Evolutionary conservation across 2,113 vertebrate species (phyloP).

Genomic region (Jacana jacana): DNA sequence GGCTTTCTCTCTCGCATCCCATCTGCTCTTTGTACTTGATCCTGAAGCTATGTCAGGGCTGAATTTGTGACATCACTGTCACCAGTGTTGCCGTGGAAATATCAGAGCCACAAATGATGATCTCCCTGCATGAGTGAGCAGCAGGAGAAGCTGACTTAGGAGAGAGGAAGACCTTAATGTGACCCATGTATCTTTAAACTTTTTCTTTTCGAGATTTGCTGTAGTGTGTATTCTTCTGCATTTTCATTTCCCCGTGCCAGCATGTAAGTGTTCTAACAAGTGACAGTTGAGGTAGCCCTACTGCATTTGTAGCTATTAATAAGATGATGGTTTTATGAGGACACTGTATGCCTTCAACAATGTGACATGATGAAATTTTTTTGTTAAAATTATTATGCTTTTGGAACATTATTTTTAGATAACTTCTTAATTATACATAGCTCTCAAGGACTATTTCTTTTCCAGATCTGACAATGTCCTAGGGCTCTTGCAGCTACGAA

Average conservation of each 20-base stretch:
- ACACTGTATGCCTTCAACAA: not conserved
- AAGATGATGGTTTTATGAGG: not conserved
- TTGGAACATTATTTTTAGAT: not conserved
- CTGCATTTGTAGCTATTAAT: not conserved
- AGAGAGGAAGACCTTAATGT: slow-evolving; percentile 16
- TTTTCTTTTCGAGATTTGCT: slow-evolving; percentile 6
- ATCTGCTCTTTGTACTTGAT: slow-evolving; percentile 65
- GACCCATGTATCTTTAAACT: not conserved
- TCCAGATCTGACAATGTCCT: not conserved
- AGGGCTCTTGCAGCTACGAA: not conserved
- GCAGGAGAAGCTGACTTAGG: not conserved
- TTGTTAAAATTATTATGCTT: not conserved
- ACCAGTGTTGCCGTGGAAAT: slow-evolving; percentile 62
- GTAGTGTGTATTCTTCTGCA: not conserved
- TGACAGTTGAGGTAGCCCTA: not conserved
- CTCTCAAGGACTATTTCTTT: not conserved
- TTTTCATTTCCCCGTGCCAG: not conserved
- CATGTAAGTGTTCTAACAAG: not conserved
- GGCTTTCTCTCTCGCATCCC: slow-evolving; percentile 66
- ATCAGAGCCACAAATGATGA: slow-evolving; percentile 48
- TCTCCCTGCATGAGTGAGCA: slow-evolving; percentile 50
- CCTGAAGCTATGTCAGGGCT: slow-evolving; percentile 56
- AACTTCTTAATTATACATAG: not conserved
- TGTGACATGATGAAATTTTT: not conserved
- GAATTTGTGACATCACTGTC: slow-evolving; percentile 63